Conservation (phyloP, 1,140 invertebrate species). For the Glossosoma conforme region DNA sequence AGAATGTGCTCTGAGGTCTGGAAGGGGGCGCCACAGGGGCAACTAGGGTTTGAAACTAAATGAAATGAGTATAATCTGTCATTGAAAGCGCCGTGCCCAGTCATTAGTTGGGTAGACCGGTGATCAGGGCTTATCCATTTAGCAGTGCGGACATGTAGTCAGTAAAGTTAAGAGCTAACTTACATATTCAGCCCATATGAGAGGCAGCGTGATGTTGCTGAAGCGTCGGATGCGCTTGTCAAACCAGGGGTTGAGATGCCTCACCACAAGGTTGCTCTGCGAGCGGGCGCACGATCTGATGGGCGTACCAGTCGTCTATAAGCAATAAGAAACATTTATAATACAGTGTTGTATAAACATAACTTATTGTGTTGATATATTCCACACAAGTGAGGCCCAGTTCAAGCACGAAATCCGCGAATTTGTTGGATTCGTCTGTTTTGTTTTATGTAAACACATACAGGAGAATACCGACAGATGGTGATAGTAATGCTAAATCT, state of each 20-base stretch:
- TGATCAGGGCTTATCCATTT: no score
- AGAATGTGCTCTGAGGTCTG: neutral
- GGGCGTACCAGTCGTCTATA: conserved; percentile 53
- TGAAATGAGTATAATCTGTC: conserved; percentile 1
- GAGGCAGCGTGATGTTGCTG: conserved; percentile 50
- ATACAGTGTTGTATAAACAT: no score
- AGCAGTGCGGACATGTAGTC: no score
- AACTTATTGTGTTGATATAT: no score
- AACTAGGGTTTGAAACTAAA: neutral
- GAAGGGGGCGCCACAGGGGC: neutral
- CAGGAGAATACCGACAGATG: no score
- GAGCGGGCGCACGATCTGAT: conserved; percentile 51
- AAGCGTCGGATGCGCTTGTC: conserved; percentile 41
- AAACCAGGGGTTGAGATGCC: conserved; percentile 46
- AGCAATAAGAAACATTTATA: conserved; percentile 3
- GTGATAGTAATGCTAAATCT: no score
- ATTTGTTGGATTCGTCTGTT: no score
- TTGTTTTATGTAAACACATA: no score
- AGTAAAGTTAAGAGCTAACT: conserved; percentile 38
- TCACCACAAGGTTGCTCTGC: conserved; percentile 54
- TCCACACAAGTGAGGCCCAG: no score
- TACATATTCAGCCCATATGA: conserved; percentile 63
- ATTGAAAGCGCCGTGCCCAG: no score
- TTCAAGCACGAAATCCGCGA: no score
- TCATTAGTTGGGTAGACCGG: no score